phyloP scores from a whole-genome alignment of 2,888 invertebrate species.

The Amiota minor region DNA sequence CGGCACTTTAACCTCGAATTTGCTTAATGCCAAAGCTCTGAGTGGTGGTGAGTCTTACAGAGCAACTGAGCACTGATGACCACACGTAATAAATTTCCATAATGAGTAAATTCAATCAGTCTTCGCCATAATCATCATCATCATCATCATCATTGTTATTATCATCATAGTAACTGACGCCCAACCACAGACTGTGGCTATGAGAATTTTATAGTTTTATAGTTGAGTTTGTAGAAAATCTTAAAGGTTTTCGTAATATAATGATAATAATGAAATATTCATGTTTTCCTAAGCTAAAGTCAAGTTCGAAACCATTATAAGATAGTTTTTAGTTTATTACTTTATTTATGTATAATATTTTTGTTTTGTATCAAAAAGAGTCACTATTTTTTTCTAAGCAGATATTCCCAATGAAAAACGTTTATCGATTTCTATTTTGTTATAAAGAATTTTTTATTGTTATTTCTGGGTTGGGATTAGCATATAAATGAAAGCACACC shows the following conservation, averaged over 20 bases:
- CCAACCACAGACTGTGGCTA: too few species aligned
- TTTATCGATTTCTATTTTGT: constrained; percentile 13
- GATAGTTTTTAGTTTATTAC: constrained; percentile 9
- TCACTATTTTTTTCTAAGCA: not conserved
- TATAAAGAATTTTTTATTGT: constrained; percentile 11
- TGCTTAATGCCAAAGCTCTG: constrained; percentile 34
- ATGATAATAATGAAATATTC: not conserved
- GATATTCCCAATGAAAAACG: too few species aligned
- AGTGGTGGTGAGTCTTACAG: not conserved
- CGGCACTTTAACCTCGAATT: constrained; percentile 47
- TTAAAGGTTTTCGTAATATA: not conserved
- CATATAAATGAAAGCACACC: constrained; percentile 20
- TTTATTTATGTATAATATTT: constrained; percentile 9
- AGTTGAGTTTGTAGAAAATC: too few species aligned
- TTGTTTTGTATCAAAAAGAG: not conserved
- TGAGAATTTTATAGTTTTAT: too few species aligned
- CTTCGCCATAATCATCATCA: constrained; percentile 27
- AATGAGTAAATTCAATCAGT: constrained; percentile 48
- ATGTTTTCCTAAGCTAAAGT: constrained; percentile 1
- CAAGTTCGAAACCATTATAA: constrained; percentile 20
- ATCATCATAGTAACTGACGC: too few species aligned
- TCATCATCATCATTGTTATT: not conserved
- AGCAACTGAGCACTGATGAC: constrained; percentile 31
- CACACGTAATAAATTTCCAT: constrained; percentile 53
- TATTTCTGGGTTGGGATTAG: not conserved